A percentile compares a stretch with the other conserved stretches of the same genome.
These are phyloP conservation scores for Archivesica marissinica DNA, from an alignment of 1,140 invertebrate genomes.

Conservation along the genomic window DNA sequence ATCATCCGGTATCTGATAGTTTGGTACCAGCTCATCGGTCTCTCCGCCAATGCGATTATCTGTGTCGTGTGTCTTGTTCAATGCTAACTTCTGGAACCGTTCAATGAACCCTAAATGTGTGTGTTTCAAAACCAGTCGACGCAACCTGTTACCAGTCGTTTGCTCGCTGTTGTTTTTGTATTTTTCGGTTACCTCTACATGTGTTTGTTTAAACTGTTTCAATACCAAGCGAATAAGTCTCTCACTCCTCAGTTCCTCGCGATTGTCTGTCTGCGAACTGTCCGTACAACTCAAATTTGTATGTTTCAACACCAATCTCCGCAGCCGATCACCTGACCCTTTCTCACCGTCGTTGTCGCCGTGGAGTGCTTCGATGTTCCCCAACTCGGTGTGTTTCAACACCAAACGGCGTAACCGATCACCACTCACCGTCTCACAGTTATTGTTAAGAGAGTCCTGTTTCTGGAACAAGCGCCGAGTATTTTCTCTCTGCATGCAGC, in stretches of 20 bases:
- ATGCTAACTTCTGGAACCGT: slow-evolving; percentile 20
- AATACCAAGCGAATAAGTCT: too few species aligned
- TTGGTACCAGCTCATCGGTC: slow-evolving; percentile 35
- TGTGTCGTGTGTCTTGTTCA: background rate
- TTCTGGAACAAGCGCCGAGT: slow-evolving; percentile 9
- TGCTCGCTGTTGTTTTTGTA: slow-evolving; percentile 33
- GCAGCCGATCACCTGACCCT: background rate
- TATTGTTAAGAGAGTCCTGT: slow-evolving; percentile 31
- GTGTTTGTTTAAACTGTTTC: too few species aligned
- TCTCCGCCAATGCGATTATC: background rate
- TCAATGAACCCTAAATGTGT: slow-evolving; percentile 52
- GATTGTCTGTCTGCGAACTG: background rate
- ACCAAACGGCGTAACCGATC: slow-evolving; percentile 29
- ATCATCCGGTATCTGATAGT: slow-evolving; percentile 11
- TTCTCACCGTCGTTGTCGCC: slow-evolving; percentile 35
- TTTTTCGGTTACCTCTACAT: background rate
- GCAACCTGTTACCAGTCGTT: background rate
- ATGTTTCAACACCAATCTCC: slow-evolving; percentile 28
- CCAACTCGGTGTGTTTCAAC: slow-evolving; percentile 42
- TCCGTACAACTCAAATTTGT: background rate
- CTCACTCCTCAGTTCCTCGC: too few species aligned
- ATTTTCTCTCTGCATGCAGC: slow-evolving; percentile 51
- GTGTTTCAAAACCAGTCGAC: slow-evolving; percentile 44
- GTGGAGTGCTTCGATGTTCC: slow-evolving; percentile 44
- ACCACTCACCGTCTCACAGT: background rate